Evolutionary conservation across 2,113 vertebrate genomes (phyloP), one percentile per base, ranked within the genome.

Genomic region (Pelodiscus sinensis): DNA sequence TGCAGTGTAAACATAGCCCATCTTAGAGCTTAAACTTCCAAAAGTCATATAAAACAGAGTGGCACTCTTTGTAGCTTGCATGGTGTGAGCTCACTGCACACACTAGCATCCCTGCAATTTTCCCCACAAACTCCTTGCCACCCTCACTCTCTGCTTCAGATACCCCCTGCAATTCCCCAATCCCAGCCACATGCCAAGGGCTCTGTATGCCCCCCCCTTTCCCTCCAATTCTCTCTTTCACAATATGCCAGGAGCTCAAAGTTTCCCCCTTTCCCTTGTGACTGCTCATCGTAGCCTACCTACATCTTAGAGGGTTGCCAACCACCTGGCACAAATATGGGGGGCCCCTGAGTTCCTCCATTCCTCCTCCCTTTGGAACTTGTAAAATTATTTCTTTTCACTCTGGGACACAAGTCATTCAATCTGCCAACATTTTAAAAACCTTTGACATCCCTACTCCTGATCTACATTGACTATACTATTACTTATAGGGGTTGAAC

Each of bases 371-470:
- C 15, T 31, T 18, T 18, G 14, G 31, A n/a, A 68, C n/a, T n/a
- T n/a, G 8, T 19, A 68, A 68, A n/a, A 18, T 65, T 18, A 68
- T n/a, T n/a, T 68, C 15, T n/a, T 68, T 68, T n/a, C 15, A 31
- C 27, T 68, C 27, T 68, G 62, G 62, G 31, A 68, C 15, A 68
- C 29, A 68, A 68, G 8, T 68, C 31, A 68, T 65, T 29, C n/a
- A 19, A 80, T 83, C 15, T 86, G 38, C 54, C 73, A 83, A 81
- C 35, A 54, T 2, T 21, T 62, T 2, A 25, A 84, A 92, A 7
- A 71, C 84, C 68, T 18, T 75, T 50, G 0, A 0, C 57, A 79
- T 44, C 44, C 44, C 44, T 44, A 44, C 6, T 9, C 2, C 15
- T 19, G 3, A 85, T 38, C 25, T 35, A 71, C 35, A 18, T 68